Evolutionary conservation across 64 coral and sea anemone species (phyloP).

Genomic region (Actinia equina): DNA sequence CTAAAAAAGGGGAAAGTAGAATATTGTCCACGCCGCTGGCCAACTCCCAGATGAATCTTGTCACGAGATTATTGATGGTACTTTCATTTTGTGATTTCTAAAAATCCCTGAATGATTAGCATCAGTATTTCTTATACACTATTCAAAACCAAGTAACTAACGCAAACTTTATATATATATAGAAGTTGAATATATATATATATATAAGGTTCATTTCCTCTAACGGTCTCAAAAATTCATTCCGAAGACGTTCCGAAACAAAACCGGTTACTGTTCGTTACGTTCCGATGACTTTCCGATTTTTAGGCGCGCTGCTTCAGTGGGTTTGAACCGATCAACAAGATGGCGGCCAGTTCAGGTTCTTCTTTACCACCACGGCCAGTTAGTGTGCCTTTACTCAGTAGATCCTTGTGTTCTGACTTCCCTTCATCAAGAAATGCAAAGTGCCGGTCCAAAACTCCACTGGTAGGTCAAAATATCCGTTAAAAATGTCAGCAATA

Average conservation of each 20-base stretch:
- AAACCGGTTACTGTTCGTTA: background rate
- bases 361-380: slow-evolving; percentile 78
- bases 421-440: slow-evolving; percentile 33
- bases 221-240: background rate
- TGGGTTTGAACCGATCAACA: slow-evolving; percentile 69
- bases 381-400: slow-evolving; percentile 75
- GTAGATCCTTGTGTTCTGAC: slow-evolving; percentile 69
- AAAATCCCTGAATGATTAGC: no score
- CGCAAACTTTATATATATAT: no score
- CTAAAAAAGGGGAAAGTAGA: no score
- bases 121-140: no score
- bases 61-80: no score
- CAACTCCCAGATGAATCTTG: no score
- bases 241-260: background rate
- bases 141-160: no score
- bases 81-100: no score
- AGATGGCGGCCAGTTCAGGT: slow-evolving; percentile 80
- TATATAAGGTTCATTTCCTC: no score
- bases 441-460: slow-evolving; percentile 52
- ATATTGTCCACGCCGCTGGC: no score
- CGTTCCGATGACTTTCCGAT: slow-evolving; percentile 49
- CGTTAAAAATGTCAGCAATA: background rate
- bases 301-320: slow-evolving; percentile 86
- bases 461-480: slow-evolving; percentile 61
- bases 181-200: no score